phyloP scores from a whole-genome alignment of 2,888 invertebrate species.

The Sabatieria punctata region DNA sequence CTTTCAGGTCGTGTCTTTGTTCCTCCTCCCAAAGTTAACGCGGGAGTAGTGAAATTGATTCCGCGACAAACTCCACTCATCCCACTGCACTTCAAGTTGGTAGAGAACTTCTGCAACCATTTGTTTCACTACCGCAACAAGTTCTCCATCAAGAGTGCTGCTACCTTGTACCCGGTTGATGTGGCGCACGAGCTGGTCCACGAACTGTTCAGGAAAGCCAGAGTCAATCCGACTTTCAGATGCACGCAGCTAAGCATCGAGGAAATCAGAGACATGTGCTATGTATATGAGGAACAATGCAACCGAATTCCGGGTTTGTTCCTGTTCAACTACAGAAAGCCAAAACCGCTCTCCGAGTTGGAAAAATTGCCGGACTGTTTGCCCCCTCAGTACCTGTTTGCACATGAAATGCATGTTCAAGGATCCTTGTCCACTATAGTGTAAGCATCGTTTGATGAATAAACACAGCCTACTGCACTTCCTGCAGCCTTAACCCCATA shows the following conservation, averaged over 20 bases:
- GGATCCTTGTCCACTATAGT: too few relatives aligned
- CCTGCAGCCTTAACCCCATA: too few relatives aligned
- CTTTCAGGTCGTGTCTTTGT: constrained; percentile 58
- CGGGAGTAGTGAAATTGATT: constrained; percentile 71
- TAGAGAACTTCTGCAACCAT: constrained; percentile 71
- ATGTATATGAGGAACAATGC: constrained; percentile 24
- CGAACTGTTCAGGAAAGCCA: constrained; percentile 17
- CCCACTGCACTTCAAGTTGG: constrained; percentile 54
- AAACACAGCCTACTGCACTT: too few relatives aligned
- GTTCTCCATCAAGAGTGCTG: constrained; percentile 37
- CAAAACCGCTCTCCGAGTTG: constrained; percentile 4
- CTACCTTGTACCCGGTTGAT: constrained; percentile 24
- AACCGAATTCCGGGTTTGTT: constrained; percentile 24
- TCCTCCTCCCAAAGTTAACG: constrained; percentile 88
- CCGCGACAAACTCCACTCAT: constrained; percentile 60
- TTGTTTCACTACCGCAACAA: constrained; percentile 78
- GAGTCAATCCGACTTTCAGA: constrained; percentile 14
- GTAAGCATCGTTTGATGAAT: too few relatives aligned
- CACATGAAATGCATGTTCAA: too few relatives aligned
- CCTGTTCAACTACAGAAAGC: constrained; percentile 20
- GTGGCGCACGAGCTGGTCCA: constrained; percentile 19
- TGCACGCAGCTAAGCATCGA: constrained; percentile 20
- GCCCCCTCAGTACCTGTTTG: background rate
- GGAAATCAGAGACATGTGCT: constrained; percentile 23
- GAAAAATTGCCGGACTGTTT: background rate